A percentile compares a stretch with the other conserved stretches of the same genome.
phyloP scores from a whole-genome alignment of 2,797 vertebrate species.

The Microctenopoma steveboyesi region DNA sequence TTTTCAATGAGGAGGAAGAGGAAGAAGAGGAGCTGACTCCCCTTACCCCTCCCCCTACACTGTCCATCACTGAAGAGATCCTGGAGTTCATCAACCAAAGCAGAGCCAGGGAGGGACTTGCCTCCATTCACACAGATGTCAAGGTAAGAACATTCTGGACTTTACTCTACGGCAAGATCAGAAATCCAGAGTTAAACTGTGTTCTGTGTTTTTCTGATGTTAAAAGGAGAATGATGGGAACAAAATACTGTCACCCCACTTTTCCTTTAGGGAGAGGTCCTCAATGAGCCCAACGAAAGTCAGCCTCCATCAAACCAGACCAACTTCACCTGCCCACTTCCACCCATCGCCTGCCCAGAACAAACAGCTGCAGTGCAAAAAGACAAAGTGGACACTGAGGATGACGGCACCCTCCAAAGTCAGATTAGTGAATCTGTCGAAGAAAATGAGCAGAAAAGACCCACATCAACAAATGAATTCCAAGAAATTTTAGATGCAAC shows the following conservation, averaged over 20 bases:
- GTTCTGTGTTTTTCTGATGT: too few relatives aligned
- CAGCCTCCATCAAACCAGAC: constrained; percentile 9
- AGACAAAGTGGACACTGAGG: constrained; percentile 16
- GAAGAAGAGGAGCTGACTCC: constrained; percentile 75
- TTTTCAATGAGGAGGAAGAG: constrained; percentile 41
- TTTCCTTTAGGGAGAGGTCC: constrained; percentile 48
- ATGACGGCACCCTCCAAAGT: accelerated
- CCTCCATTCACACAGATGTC: background rate
- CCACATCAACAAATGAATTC: background rate
- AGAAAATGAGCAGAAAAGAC: constrained; percentile 1
- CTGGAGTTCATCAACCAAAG: constrained; percentile 90
- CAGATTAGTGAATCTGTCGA: background rate
- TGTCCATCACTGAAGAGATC: constrained; percentile 92
- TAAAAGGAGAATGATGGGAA: background rate
- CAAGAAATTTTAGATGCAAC: constrained; percentile 13
- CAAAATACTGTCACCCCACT: background rate
- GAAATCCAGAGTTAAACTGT: too few relatives aligned
- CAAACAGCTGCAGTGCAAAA: constrained; percentile 10
- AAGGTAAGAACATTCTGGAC: constrained; percentile 22
- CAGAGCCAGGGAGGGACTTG: constrained; percentile 69
- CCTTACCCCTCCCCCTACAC: constrained; percentile 75
- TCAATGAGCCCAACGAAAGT: constrained; percentile 40
- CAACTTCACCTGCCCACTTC: constrained; percentile 69
- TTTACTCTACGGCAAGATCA: too few relatives aligned
- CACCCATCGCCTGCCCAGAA: constrained; percentile 41